These are phyloP conservation scores for Malurus splendens DNA, from an alignment of 2,797 vertebrate species.

Conservation along the genomic window DNA sequence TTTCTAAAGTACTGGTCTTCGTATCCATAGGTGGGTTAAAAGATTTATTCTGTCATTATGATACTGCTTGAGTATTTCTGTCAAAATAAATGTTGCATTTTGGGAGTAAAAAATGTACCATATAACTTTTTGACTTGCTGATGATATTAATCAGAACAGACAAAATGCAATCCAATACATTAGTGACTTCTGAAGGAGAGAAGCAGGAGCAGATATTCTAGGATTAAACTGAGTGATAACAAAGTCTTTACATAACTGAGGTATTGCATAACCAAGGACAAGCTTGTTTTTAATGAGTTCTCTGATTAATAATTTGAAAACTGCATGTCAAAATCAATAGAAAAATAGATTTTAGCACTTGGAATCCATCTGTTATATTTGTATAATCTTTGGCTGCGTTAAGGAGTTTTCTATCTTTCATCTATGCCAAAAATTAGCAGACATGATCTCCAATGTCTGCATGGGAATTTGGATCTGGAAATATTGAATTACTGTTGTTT, in stretches of 20 bases:
- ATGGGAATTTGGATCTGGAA: background rate
- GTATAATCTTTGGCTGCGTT: background rate
- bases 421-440: background rate
- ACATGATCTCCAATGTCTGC: background rate
- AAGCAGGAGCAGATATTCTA: background rate
- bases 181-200: background rate
- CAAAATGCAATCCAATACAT: background rate
- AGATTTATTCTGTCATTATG: background rate
- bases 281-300: background rate
- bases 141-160: background rate
- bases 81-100: background rate
- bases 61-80: background rate
- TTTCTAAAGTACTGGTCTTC: background rate
- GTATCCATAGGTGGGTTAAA: background rate
- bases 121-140: background rate
- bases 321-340: background rate
- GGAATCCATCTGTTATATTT: background rate
- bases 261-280: background rate
- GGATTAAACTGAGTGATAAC: background rate
- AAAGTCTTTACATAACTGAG: background rate
- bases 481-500: background rate
- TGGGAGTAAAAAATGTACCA: background rate
- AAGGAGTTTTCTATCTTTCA: background rate
- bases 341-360: background rate
- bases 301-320: background rate